A percentile compares a stretch with the other conserved stretches of the same genome.
Evolutionary conservation across 1,140 invertebrate species (phyloP).

Genomic region (Sminthurides bifidus): DNA sequence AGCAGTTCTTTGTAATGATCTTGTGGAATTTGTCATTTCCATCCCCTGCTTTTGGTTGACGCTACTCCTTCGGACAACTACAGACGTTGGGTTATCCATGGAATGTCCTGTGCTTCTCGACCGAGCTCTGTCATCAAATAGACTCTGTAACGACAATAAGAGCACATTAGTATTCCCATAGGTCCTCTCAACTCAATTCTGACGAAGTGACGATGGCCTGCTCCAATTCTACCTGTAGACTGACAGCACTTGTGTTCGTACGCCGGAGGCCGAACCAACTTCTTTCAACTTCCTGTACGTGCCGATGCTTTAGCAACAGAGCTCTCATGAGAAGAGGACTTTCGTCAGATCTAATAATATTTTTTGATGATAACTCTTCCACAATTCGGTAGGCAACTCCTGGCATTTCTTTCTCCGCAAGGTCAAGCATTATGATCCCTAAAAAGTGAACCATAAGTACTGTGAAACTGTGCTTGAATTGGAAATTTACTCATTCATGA

Average conservation of each 20-base stretch:
- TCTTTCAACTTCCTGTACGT: slow-evolving; percentile 66
- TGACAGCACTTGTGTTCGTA: slow-evolving; percentile 45
- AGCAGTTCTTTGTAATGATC: slow-evolving; percentile 19
- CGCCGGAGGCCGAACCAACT: slow-evolving; percentile 58
- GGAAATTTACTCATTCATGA: too few species aligned
- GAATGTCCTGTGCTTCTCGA: slow-evolving; percentile 6
- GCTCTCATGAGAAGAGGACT: slow-evolving; percentile 70
- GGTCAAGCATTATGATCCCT: slow-evolving; percentile 68
- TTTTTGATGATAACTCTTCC: slow-evolving; percentile 73
- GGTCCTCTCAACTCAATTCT: neutral
- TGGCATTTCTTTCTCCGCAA: slow-evolving; percentile 77
- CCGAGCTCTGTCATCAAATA: slow-evolving; percentile 23
- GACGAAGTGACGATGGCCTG: neutral
- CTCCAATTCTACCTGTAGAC: slow-evolving; percentile 21
- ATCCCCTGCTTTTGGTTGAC: slow-evolving; percentile 7
- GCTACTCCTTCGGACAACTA: slow-evolving; percentile 25
- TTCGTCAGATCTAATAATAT: slow-evolving; percentile 70
- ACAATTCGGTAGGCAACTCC: slow-evolving; percentile 68
- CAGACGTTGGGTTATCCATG: slow-evolving; percentile 1
- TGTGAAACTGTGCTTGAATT: neutral
- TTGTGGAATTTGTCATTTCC: slow-evolving; percentile 5
- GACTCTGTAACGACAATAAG: slow-evolving; percentile 18
- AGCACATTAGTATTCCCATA: neutral
- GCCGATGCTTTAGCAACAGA: slow-evolving; percentile 66
- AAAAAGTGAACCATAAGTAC: neutral